These are phyloP conservation scores for Zhengitettix transpicula DNA, from an alignment of 2,888 invertebrate species.

Conservation along the genomic window DNA sequence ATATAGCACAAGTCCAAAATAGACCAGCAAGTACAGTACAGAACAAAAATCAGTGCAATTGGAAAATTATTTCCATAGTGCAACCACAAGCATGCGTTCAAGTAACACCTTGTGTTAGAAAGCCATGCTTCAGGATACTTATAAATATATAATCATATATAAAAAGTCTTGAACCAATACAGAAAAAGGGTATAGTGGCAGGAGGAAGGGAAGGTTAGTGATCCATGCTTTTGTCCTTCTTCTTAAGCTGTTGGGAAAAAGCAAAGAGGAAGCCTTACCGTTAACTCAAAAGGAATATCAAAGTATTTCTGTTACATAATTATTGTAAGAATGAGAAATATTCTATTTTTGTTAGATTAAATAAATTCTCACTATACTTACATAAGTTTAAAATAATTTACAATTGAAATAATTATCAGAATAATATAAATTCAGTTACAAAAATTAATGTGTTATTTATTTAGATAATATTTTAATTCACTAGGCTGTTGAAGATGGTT, in stretches of 20 bases:
- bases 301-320: too few species aligned
- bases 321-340: too few species aligned
- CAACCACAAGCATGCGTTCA: conserved; percentile 1
- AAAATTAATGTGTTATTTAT: too few species aligned
- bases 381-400: too few species aligned
- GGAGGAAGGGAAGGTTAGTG: conserved; percentile 8
- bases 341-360: too few species aligned
- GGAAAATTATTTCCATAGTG: conserved; percentile 2
- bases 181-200: neutral
- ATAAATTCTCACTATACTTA: too few species aligned
- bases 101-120: neutral
- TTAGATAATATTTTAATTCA: too few species aligned
- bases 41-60: neutral
- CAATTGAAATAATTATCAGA: too few species aligned
- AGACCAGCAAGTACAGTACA: neutral
- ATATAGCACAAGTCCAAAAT: too few species aligned
- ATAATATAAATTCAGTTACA: too few species aligned
- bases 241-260: conserved; percentile 38
- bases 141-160: neutral
- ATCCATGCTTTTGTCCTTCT: conserved; percentile 26
- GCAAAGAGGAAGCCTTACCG: conserved; percentile 11
- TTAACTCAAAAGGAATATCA: neutral
- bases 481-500: too few species aligned
- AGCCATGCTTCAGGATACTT: neutral
- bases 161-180: neutral